phyloP scores from a whole-genome alignment of 2,888 invertebrate genomes.

The Callinectes sapidus region DNA sequence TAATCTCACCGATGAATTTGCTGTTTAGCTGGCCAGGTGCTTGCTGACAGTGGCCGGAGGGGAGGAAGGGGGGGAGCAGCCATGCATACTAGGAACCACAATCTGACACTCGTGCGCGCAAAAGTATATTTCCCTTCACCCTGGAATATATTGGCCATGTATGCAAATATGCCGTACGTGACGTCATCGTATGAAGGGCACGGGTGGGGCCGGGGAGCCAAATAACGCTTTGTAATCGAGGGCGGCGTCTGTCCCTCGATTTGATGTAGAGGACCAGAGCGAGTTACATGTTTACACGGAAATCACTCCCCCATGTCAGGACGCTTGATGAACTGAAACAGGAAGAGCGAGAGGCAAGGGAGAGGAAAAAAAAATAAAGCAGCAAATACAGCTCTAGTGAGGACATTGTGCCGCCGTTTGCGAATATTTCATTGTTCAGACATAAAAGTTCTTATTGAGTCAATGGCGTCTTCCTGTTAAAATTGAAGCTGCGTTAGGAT shows the following conservation, averaged over 20 bases:
- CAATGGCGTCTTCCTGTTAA: neutral
- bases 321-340: slow-evolving; percentile 14
- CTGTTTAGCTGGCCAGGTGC: neutral
- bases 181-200: neutral
- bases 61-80: neutral
- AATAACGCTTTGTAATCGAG: neutral
- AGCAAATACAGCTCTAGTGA: neutral
- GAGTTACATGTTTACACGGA: slow-evolving; percentile 16
- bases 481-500: neutral
- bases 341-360: neutral
- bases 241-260: neutral
- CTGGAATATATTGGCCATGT: slow-evolving; percentile 1
- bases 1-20: slow-evolving; percentile 30
- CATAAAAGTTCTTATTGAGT: neutral
- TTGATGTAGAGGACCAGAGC: slow-evolving; percentile 3
- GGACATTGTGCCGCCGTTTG: neutral
- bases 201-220: neutral
- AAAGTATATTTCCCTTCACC: slow-evolving; percentile 28
- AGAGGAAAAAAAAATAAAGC: neutral
- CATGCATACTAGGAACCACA: neutral
- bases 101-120: slow-evolving; percentile 24
- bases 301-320: neutral
- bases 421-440: neutral
- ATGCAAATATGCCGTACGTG: slow-evolving; percentile 5
- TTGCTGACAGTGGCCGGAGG: neutral